Evolutionary conservation across 2,797 vertebrate genomes (phyloP), one percentile per base, ranked within the genome.

Genomic region (Trematomus bernacchii): DNA sequence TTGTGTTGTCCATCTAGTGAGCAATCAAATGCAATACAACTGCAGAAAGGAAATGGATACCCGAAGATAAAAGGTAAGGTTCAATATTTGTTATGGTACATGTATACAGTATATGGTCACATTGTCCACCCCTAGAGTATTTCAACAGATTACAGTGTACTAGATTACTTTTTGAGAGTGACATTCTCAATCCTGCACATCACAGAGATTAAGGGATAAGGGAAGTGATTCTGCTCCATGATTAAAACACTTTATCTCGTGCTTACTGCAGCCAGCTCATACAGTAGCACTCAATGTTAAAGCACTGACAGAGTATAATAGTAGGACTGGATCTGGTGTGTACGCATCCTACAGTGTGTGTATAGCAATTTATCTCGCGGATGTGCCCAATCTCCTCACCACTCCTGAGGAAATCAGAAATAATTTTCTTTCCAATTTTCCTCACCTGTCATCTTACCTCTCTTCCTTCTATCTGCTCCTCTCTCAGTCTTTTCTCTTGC

Each of bases 181-280:
- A 59, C 21, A 15, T 58, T 57, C 59, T 48, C 59, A 79, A 80
- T 82, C 79, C 66, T 69, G 42, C 53, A 82, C 65, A 83, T 83
- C 58, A 57, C 48, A 77, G 63, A 84, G 86, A 89, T 91, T 88
- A 90, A 84, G 72, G 63, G 77, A 86, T 85, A 68, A 79, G 55
- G 66, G 69, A 81, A 75, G 71, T 66, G 79, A 86, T 86, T 77
- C 79, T 14, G 52, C 67, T 67, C 55, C 66, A 64, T 13, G 63
- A 89, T 89, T 87, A 86, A 83, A 87, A 85, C 73, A 74, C 76
- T 84, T 76, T 48, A 88, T 87, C 82, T 76, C 60, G 43, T 82
- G 84, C 87, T 90, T 85, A 84, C 82, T 73, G 75, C 21, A 65
- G 72, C 59, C 67, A 27, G 65, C 69, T 72, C 66, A n/a, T 47